Conservation (phyloP, 2,888 invertebrate genomes). For the Cynaeus angustus region DNA sequence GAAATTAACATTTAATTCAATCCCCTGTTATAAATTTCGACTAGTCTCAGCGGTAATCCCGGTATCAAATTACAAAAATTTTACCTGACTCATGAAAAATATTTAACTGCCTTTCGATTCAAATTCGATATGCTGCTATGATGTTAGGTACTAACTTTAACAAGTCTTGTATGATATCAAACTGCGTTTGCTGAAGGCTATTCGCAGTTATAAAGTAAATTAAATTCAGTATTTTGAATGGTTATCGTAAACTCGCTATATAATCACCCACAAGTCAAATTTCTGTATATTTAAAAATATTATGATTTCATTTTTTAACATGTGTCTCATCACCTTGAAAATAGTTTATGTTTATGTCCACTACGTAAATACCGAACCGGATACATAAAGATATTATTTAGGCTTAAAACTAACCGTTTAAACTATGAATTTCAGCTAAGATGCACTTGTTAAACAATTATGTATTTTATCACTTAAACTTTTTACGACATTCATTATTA, state of each 20-base stretch:
- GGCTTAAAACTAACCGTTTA: background rate
- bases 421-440: background rate
- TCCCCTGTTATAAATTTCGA: constrained; percentile 40
- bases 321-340: constrained; percentile 59
- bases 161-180: constrained; percentile 22
- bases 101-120: constrained; percentile 8
- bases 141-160: constrained; percentile 21
- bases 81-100: constrained; percentile 15
- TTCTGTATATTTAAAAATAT: constrained; percentile 32
- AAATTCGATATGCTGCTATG: constrained; percentile 1
- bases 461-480: background rate
- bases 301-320: constrained; percentile 49
- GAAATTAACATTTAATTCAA: constrained; percentile 48
- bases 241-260: constrained; percentile 28
- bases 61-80: constrained; percentile 37
- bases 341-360: constrained; percentile 59
- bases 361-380: constrained; percentile 59
- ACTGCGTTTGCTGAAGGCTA: constrained; percentile 25
- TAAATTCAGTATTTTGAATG: constrained; percentile 23
- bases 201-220: constrained; percentile 18
- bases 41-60: constrained; percentile 39
- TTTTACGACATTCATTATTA: too few relatives aligned
- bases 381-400: constrained; percentile 55
- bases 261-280: constrained; percentile 26
- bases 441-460: background rate